Percentiles rank a stretch among this genome's conserved stretches.
Evolutionary conservation across 2,888 invertebrate species (phyloP).

Genomic region (Nomada ferruginata): DNA sequence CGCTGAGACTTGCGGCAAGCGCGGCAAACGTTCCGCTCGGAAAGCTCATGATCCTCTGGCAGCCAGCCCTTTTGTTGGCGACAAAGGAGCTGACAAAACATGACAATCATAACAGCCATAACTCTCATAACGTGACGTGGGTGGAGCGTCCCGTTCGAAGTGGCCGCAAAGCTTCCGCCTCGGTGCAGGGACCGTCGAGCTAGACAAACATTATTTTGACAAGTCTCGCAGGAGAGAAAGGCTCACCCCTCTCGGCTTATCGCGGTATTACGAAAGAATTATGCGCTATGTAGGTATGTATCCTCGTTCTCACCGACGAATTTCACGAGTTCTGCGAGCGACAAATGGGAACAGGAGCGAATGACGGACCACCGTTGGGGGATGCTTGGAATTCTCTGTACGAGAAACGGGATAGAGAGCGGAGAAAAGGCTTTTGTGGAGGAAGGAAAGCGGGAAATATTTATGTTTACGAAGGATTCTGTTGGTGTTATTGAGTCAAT

Average conservation of each 20-base stretch:
- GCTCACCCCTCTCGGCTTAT: slow-evolving; percentile 27
- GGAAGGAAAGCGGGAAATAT: too few species aligned
- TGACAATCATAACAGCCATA: slow-evolving; percentile 80
- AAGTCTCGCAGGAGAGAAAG: slow-evolving; percentile 22
- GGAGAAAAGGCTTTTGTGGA: too few species aligned
- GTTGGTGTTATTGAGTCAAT: slow-evolving; percentile 6
- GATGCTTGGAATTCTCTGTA: neutral
- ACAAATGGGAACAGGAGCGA: neutral
- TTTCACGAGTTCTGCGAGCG: neutral
- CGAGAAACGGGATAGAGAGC: neutral
- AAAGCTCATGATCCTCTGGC: slow-evolving; percentile 81
- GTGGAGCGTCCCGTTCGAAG: slow-evolving; percentile 56
- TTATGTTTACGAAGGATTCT: slow-evolving; percentile 14
- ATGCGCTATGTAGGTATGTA: slow-evolving; percentile 5
- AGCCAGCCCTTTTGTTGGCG: slow-evolving; percentile 80
- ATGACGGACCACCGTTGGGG: neutral
- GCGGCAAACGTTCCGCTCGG: slow-evolving; percentile 70
- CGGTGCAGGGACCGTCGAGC: slow-evolving; percentile 70
- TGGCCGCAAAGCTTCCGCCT: slow-evolving; percentile 50
- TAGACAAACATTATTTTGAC: slow-evolving; percentile 70
- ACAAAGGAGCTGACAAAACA: slow-evolving; percentile 76
- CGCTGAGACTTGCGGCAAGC: slow-evolving; percentile 59
- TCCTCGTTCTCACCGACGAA: neutral
- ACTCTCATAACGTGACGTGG: slow-evolving; percentile 73
- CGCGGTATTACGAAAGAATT: slow-evolving; percentile 54